These are phyloP conservation scores for Trogon melanurus DNA, from an alignment of 2,113 vertebrate genomes.

Conservation along the genomic window DNA sequence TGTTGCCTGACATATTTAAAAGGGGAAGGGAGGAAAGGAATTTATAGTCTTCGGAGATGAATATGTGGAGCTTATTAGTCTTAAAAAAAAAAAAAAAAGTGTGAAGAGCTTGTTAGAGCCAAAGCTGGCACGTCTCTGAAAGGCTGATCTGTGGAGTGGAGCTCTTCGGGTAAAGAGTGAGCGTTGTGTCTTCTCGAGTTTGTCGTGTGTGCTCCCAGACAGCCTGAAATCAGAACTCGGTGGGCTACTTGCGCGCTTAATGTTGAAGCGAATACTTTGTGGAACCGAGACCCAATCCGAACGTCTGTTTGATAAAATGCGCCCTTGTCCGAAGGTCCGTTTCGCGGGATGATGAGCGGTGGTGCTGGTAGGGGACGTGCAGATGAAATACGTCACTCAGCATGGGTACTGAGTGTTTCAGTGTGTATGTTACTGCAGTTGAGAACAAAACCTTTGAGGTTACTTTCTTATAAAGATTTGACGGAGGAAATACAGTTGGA, in stretches of 20 bases:
- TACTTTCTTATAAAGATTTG: neutral
- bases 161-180: conserved; percentile 1
- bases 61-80: conserved; percentile 49
- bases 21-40: conserved; percentile 35
- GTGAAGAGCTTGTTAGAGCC: conserved; percentile 57
- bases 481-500: neutral
- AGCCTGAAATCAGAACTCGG: neutral
- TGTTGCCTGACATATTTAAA: conserved; percentile 42
- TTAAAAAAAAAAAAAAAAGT: conserved; percentile 26
- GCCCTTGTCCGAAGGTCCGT: neutral
- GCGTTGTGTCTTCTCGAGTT: neutral
- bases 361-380: neutral
- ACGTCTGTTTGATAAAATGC: neutral
- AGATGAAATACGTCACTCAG: neutral
- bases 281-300: neutral
- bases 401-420: neutral
- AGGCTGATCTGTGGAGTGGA: conserved; percentile 7
- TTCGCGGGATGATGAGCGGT: neutral
- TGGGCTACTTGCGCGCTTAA: neutral
- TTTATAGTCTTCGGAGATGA: conserved; percentile 46
- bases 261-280: neutral
- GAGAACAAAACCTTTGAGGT: neutral
- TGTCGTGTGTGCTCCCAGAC: neutral
- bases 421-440: neutral
- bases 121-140: conserved; percentile 24